phyloP scores from a whole-genome alignment of 2,113 vertebrate genomes.

The Puntigrus tetrazona region DNA sequence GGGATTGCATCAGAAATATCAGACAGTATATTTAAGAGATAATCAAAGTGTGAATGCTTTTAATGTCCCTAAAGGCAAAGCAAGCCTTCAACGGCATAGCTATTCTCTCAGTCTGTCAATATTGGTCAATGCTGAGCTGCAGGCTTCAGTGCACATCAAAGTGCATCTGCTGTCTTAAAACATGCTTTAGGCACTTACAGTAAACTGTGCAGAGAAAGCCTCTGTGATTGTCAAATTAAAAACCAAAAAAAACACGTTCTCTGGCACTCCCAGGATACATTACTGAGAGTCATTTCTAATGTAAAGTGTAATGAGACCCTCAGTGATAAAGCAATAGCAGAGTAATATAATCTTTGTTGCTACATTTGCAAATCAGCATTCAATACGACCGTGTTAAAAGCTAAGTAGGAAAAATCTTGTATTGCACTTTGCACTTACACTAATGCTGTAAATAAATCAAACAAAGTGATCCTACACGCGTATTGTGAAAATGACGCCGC shows the following conservation, averaged over 20 bases:
- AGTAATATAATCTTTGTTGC: not conserved
- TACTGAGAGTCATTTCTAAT: conserved; percentile 4
- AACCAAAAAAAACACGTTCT: not conserved
- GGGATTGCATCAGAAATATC: conserved; percentile 43
- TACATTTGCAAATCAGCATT: conserved; percentile 21
- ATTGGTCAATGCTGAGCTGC: conserved; percentile 44
- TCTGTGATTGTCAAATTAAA: conserved; percentile 9
- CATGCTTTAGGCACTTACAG: conserved; percentile 15
- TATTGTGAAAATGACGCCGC: not conserved
- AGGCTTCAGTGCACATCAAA: conserved; percentile 49
- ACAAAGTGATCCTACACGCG: not conserved
- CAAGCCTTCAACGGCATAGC: conserved; percentile 35
- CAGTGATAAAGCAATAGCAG: not conserved
- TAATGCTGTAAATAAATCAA: conserved; percentile 15
- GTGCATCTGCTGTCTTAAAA: conserved; percentile 19
- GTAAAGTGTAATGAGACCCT: conserved; percentile 22
- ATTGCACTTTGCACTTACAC: not conserved
- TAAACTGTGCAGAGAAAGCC: conserved; percentile 12
- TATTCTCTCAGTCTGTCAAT: conserved; percentile 50
- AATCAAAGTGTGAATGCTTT: conserved; percentile 46
- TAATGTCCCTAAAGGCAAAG: conserved; percentile 27
- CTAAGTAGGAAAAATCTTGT: conserved; percentile 5
- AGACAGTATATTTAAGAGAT: conserved; percentile 44
- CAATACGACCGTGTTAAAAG: not conserved
- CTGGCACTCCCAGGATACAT: not conserved